Evolutionary conservation across 2,113 vertebrate genomes (phyloP).

Genomic region (Melanocharis versteri): DNA sequence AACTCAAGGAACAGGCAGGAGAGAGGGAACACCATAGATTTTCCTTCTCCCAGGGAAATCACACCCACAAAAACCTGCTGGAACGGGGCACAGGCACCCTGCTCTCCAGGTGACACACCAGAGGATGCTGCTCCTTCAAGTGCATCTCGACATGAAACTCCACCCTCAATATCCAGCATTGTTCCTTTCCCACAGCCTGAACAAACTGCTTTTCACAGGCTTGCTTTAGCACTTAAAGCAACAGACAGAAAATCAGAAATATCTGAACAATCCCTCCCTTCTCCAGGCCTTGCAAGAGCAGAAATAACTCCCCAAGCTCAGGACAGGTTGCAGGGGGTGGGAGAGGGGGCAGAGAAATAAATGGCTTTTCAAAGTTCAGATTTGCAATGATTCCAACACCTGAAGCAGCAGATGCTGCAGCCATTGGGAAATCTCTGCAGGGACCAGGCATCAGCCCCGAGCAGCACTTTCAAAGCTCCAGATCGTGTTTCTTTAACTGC

Average conservation of each 20-base stretch:
- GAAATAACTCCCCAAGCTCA: background rate
- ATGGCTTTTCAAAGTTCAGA: background rate
- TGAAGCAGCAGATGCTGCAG: background rate
- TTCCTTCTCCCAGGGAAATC: background rate
- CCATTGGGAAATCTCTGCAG: background rate
- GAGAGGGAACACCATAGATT: background rate
- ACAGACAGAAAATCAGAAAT: background rate
- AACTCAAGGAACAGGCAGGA: background rate
- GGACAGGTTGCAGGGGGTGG: background rate
- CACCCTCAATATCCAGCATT: rapidly evolving
- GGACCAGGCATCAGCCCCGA: background rate
- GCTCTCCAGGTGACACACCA: background rate
- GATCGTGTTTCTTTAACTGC: background rate
- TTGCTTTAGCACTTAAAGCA: background rate
- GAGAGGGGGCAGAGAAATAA: background rate
- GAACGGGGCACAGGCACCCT: background rate
- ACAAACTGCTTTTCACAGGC: rapidly evolving
- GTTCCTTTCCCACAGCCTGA: rapidly evolving
- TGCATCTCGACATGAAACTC: background rate
- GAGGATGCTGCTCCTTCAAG: background rate
- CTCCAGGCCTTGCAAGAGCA: background rate
- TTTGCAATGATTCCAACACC: background rate
- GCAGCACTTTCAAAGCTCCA: background rate
- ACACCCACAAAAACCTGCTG: background rate
- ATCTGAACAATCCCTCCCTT: background rate